Evolutionary conservation across 2,888 invertebrate species (phyloP), one percentile per base, ranked within the genome.

Genomic region (Drosophila dives): DNA sequence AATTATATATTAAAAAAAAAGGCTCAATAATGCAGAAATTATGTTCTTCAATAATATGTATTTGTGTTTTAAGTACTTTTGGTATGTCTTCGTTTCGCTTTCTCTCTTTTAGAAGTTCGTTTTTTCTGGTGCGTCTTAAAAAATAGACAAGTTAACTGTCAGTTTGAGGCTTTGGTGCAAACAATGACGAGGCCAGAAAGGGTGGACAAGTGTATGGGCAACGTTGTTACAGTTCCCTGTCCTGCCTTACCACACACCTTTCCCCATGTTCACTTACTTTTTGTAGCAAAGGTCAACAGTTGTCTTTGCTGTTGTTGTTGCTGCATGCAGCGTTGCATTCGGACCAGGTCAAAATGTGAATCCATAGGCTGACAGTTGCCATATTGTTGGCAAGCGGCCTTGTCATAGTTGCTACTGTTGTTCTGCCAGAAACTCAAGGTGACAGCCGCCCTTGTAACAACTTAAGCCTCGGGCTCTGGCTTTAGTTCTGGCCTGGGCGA

Each of bases 131-230:
- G 79, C 73, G 71, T 34, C 81, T 84, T 29, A 6, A 29, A 83
- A 84, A 88, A 88, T 84, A 86, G 86, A 84, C 84, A 84, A 88
- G 84, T 88, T 84, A 88, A 84, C 88, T 84, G 88, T 86, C 84
- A 84, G 83, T 87, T 87, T 84, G 77, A 83, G 69, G 88, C 86
- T 77, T 77, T 75, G 71, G 81, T 77, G 72, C 83, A 88, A 84
- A 84, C 84, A 84, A 87, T 83, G 88, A 88, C 86, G 88, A 85
- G 88, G 84, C 86, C 88, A 88, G 71, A 77, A 82, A 86, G 86
- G 88, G 77, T 83, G 86, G 86, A 88, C 86, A 86, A 84, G 83
- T 75, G 82, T 67, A 67, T 67, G 73, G 71, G 64, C 73, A 69
- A 71, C 73, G 82, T 72, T 84, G 63, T 42, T 71, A 54, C 51